Conservation (phyloP, 2,888 invertebrate genomes). For the Drosophila robusta region DNA sequence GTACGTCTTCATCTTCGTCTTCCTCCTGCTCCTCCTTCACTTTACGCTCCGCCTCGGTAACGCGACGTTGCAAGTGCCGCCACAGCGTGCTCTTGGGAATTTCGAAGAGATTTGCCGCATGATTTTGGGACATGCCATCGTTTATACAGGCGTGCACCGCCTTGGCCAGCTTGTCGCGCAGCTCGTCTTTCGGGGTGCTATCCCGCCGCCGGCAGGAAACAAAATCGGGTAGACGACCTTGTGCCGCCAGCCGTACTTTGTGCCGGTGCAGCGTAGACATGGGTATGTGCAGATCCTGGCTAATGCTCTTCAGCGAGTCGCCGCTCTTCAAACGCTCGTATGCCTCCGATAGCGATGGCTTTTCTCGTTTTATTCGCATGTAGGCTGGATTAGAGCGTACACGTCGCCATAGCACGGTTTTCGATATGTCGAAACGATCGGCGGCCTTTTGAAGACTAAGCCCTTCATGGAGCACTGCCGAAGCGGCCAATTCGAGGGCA, state of each 20-base stretch:
- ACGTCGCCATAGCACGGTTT: constrained; percentile 84
- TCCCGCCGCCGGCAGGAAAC: constrained; percentile 83
- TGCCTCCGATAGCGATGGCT: constrained; percentile 82
- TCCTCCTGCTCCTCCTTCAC: constrained; percentile 64
- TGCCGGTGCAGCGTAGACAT: constrained; percentile 85
- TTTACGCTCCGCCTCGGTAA: constrained; percentile 58
- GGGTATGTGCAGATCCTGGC: constrained; percentile 84
- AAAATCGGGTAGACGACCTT: constrained; percentile 83
- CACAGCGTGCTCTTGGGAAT: constrained; percentile 85
- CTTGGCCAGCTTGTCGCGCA: constrained; percentile 82
- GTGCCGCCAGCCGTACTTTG: constrained; percentile 83
- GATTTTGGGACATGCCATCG: constrained; percentile 85
- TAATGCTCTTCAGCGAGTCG: constrained; percentile 84
- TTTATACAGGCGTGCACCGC: constrained; percentile 83
- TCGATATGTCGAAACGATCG: constrained; percentile 83
- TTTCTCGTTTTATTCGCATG: constrained; percentile 82
- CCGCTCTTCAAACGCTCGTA: constrained; percentile 83
- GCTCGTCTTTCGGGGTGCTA: constrained; percentile 83
- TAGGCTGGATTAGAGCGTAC: constrained; percentile 83
- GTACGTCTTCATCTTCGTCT: constrained; percentile 60
- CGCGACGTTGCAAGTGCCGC: constrained; percentile 83
- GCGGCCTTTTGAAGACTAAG: constrained; percentile 84
- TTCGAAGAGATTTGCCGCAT: constrained; percentile 84
- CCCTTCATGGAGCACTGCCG: constrained; percentile 83
- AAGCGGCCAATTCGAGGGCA: constrained; percentile 81